Base-by-base conservation (phyloP, 1,140 invertebrate species). In the Varroa destructor region DNA sequence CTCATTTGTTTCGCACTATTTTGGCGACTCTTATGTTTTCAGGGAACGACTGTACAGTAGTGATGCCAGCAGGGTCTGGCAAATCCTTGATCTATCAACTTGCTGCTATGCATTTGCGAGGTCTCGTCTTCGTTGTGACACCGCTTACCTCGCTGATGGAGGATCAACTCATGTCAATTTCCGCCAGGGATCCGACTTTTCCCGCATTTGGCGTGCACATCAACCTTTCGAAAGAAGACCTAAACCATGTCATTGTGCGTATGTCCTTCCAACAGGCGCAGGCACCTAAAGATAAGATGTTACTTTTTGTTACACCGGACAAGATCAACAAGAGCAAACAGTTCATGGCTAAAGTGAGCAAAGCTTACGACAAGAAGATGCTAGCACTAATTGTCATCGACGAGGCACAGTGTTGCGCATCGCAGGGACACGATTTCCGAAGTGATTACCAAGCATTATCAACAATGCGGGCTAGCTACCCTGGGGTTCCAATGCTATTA, bases 81-180 rank as follows among this genome's bases (percentile, higher is more conserved):
- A 99, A 99, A 82, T 95, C 91, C 56, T 80, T 99, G 14, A 96
- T 93, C 76, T 99, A 97, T 81, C 96, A 99, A 81, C 81, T 84
- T 72, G 83, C 85, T 51, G 84, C 85, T 0, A 78, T 85, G 72
- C 76, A 82, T 25, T 64, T 74, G n/a, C 76, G 76, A 56, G 90
- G 90, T 3, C 83, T 96, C 0, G 93, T 92, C 0, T 84, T 98
- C 72, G 94, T 99, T 10, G 86, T 99, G 72, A 97, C 93, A 42
- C 95, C 95, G 3, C 80, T 99, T 1, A 91, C 91, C 76, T 93
- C 93, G 37, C 82, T 99, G 1, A 97, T 98, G 76, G 82, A 91
- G 72, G 95, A 98, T 82, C 95, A 98, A 85, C 89, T 94, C 64
- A 86, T 88, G 74, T 91, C 91, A 79, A 81, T 97, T 25, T 84